phyloP scores from a whole-genome alignment of 1,140 invertebrate species.

The Mamestra configurata region DNA sequence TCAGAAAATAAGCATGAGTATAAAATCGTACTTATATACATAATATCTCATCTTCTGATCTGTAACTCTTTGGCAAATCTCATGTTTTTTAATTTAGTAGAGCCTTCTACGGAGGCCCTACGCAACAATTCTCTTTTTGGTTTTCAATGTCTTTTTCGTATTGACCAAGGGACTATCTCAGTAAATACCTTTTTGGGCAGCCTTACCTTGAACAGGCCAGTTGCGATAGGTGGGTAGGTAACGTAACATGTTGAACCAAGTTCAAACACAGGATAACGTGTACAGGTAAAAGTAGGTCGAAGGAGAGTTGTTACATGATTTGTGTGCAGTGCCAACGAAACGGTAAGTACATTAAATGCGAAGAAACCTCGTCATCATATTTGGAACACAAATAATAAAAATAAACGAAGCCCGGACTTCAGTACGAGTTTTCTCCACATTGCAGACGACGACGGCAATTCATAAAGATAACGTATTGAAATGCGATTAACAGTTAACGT shows the following conservation, averaged over 20 bases:
- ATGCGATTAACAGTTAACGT: slow-evolving; percentile 68
- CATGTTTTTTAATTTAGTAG: neutral
- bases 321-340: slow-evolving; percentile 26
- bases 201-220: neutral
- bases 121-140: neutral
- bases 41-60: too few species aligned
- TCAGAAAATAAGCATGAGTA: too few species aligned
- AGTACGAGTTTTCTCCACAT: slow-evolving; percentile 63
- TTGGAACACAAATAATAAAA: slow-evolving; percentile 61
- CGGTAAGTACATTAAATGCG: slow-evolving; percentile 45
- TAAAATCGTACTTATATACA: too few species aligned
- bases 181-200: neutral
- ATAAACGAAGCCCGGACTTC: slow-evolving; percentile 56
- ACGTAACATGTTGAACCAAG: neutral
- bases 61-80: neutral
- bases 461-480: slow-evolving; percentile 69
- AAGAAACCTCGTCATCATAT: slow-evolving; percentile 55
- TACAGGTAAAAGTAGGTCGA: slow-evolving; percentile 5
- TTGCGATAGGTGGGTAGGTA: neutral
- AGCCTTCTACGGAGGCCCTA: neutral
- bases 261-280: neutral
- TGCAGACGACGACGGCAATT: slow-evolving; percentile 61
- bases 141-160: neutral
- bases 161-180: neutral
- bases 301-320: slow-evolving; percentile 36